Conservation (phyloP, 2,113 vertebrate genomes). For the Podarcis cretensis region DNA sequence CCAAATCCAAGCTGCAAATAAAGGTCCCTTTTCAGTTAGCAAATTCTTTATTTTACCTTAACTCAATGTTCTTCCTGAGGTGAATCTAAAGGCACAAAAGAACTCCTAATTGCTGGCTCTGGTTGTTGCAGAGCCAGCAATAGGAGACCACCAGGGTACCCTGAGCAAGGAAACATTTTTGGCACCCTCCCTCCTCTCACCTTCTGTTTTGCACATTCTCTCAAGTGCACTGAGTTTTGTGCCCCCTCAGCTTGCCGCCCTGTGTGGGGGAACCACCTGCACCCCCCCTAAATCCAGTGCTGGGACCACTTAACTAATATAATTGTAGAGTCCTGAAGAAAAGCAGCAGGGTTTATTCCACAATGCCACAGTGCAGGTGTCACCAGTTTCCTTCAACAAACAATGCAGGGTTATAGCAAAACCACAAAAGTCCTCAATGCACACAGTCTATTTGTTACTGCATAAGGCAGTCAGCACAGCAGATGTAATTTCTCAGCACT, state of each 20-base stretch:
- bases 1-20: not conserved
- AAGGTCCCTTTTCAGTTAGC: not conserved
- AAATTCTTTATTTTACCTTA: conserved; percentile 8
- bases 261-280: too few species aligned
- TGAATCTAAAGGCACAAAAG: conserved; percentile 10
- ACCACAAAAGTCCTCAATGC: not conserved
- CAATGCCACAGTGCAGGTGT: not conserved
- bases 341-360: conserved; percentile 19
- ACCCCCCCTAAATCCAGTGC: too few species aligned
- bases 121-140: conserved; percentile 57
- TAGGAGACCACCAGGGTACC: conserved; percentile 49
- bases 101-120: conserved; percentile 27
- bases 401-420: not conserved
- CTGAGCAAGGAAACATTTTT: too few species aligned
- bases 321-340: not conserved
- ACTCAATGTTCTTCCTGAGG: not conserved
- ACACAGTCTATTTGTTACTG: not conserved
- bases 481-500: not conserved
- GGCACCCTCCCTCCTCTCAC: too few species aligned
- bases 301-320: rapidly evolving
- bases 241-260: too few species aligned
- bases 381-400: not conserved
- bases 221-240: too few species aligned
- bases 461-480: not conserved
- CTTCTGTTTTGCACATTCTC: too few species aligned